Conservation (phyloP, 2,888 invertebrate species). For the Leptothorax acervorum region DNA sequence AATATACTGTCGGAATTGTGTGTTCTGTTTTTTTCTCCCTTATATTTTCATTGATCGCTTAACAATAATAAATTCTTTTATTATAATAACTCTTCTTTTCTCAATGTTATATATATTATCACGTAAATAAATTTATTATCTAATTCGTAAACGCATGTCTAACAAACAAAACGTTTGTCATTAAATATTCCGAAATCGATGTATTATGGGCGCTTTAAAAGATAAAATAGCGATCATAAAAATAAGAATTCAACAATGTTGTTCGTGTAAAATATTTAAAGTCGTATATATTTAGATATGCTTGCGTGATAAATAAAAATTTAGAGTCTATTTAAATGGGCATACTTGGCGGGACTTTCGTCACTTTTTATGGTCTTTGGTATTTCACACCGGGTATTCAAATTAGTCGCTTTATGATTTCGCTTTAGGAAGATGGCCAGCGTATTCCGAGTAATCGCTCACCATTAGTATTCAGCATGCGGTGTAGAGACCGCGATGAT, state of each 20-base stretch:
- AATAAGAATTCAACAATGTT: slow-evolving; percentile 30
- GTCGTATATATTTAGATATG: slow-evolving; percentile 46
- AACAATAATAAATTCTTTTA: neutral
- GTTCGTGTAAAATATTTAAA: slow-evolving; percentile 32
- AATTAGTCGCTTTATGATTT: slow-evolving; percentile 73
- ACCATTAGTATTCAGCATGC: slow-evolving; percentile 75
- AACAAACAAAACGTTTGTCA: neutral
- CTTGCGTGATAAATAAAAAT: slow-evolving; percentile 51
- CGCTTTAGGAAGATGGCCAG: slow-evolving; percentile 68
- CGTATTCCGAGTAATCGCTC: slow-evolving; percentile 64
- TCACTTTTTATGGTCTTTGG: slow-evolving; percentile 50
- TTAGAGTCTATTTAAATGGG: neutral
- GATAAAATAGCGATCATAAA: slow-evolving; percentile 50
- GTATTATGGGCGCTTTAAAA: slow-evolving; percentile 10
- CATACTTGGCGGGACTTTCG: slow-evolving; percentile 47
- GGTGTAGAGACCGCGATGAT: slow-evolving; percentile 61
- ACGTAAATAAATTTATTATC: neutral
- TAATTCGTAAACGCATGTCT: neutral
- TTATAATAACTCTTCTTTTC: neutral
- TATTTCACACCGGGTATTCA: slow-evolving; percentile 64
- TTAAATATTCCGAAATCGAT: neutral
- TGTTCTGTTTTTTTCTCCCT: neutral
- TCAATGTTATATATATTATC: neutral
- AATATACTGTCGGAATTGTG: neutral
- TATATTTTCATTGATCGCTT: neutral